Percentiles rank a stretch among this genome's conserved stretches.
Conservation (phyloP, 1,140 invertebrate genomes). For the Sarcophaga bullata region DNA sequence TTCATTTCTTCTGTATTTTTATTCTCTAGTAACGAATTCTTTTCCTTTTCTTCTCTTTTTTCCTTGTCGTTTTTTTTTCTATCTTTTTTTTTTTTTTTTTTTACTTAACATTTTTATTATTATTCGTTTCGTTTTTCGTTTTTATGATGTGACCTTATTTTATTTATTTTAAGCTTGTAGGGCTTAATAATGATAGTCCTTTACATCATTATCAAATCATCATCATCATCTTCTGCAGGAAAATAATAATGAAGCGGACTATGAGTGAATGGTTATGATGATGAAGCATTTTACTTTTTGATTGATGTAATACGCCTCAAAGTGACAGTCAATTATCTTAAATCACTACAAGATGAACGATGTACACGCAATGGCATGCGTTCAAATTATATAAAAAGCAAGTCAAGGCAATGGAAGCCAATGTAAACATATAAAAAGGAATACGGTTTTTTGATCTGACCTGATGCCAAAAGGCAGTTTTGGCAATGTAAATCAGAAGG, state of each 20-base stretch:
- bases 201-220: background rate
- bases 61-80: background rate
- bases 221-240: background rate
- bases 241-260: background rate
- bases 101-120: background rate
- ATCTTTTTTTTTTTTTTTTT: background rate
- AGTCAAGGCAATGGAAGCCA: too few species aligned
- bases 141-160: constrained; percentile 16
- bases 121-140: background rate
- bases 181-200: background rate
- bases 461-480: constrained; percentile 29
- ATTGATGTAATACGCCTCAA: constrained; percentile 39
- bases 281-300: constrained; percentile 37
- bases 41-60: too few species aligned
- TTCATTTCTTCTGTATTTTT: background rate
- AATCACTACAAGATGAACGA: constrained; percentile 35
- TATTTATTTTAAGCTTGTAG: background rate
- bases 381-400: too few species aligned
- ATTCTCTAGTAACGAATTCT: too few species aligned
- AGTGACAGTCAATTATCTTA: constrained; percentile 40
- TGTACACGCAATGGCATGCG: constrained; percentile 15
- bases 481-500: background rate
- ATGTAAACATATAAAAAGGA: background rate
- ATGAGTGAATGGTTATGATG: background rate
- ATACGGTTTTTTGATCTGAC: background rate